Base-by-base conservation (phyloP, 2,113 vertebrate species). In the Anolis carolinensis region DNA sequence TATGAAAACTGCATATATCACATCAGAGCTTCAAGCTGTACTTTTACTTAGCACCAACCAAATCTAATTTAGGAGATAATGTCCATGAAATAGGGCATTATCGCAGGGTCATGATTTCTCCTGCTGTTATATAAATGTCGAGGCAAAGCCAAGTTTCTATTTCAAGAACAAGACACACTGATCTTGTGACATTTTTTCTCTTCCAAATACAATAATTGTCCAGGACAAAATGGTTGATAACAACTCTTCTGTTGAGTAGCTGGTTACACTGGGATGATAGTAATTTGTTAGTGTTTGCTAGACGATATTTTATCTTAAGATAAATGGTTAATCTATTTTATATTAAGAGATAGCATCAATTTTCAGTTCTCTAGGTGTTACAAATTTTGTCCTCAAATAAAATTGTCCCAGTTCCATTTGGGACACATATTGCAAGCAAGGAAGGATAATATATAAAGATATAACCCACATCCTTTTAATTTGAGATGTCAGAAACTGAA, bases 31-130 rank as follows among this genome's bases (percentile, higher is more conserved):
- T 74, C 50, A 7, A 86, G 71, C 77, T 44, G 25, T 59, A n/a
- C 59, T 90, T 73, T 81, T 36, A 79, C 13, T 48, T 34, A 50
- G 34, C 79, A 68, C 70, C 70, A 88, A 50, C 32, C 13, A 50
- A 63, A 87, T 36, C 34, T 79, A 25, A 83, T 77, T 67, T 79
- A 81, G 65, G 52, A 65, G 39, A 59, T 52, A 79, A 81, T 5
- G 44, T 18, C 87, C 82, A 76, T 81, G 82, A 85, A 88, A 88
- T 75, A 76, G 71, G 44, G 71, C 25, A 0, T 73, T 82, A 48
- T 71, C 0, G 0, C 23, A 81, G 44, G 70, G 27, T 84, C 44
- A 1, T 7, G 5, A 73, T 30, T 89, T 84, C 79, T 90, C 50
- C 79, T 81, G 83, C 85, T 67, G 30, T 36, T 76, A 9, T 32